A percentile compares a stretch with the other conserved stretches of the same genome.
Conservation (phyloP, 2,888 invertebrate species). For the Trileptium ribeirensis region DNA sequence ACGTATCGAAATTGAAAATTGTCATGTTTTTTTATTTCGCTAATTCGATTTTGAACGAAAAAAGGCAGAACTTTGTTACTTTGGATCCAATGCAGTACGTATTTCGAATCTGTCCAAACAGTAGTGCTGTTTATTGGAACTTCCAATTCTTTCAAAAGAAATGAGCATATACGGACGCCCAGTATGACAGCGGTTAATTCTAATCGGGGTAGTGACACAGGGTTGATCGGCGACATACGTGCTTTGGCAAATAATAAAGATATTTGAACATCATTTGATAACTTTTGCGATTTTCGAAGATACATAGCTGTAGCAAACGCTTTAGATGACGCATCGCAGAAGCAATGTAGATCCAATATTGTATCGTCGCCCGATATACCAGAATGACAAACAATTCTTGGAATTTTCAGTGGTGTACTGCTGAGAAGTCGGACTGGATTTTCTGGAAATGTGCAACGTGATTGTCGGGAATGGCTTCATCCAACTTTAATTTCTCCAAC, state of each 20-base stretch:
- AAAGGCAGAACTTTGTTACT: neutral
- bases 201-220: slow-evolving; percentile 15
- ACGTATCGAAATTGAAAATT: neutral
- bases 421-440: too few species aligned
- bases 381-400: too few species aligned
- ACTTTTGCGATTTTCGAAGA: too few species aligned
- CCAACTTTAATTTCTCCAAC: slow-evolving; percentile 16
- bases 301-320: slow-evolving; percentile 20
- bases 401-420: too few species aligned
- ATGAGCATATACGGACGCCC: neutral
- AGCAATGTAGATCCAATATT: slow-evolving; percentile 17
- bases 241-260: slow-evolving; percentile 21
- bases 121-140: neutral
- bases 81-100: neutral
- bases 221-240: slow-evolving; percentile 17
- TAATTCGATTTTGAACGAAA: too few species aligned
- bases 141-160: neutral
- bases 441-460: too few species aligned
- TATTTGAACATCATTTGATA: too few species aligned
- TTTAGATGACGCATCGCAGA: too few species aligned
- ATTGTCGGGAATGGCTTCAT: slow-evolving; percentile 13
- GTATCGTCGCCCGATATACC: too few species aligned
- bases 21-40: neutral
- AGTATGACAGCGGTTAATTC: slow-evolving; percentile 22
- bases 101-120: slow-evolving; percentile 8